A percentile compares a stretch with the other conserved stretches of the same genome.
Conservation (phyloP, 2,113 vertebrate species). For the Peromyscus californicus region DNA sequence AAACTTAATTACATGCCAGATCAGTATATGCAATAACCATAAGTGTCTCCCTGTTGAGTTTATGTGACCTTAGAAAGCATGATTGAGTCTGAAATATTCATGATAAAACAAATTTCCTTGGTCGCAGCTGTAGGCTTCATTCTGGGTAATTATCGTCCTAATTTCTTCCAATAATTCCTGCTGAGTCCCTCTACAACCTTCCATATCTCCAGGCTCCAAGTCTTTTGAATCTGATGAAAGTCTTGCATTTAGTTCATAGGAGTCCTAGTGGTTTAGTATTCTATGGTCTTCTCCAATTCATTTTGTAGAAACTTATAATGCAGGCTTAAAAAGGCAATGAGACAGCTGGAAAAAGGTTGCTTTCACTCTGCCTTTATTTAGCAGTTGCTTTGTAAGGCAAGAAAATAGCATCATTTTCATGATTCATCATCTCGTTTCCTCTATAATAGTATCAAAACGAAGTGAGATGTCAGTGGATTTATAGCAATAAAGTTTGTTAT, state of each 20-base stretch:
- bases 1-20: slow-evolving; percentile 53
- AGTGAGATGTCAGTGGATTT: slow-evolving; percentile 61
- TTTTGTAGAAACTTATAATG: slow-evolving; percentile 66
- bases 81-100: slow-evolving; percentile 49
- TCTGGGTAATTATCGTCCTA: slow-evolving; percentile 48
- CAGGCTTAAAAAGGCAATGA: slow-evolving; percentile 59
- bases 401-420: slow-evolving; percentile 70
- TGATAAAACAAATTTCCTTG: slow-evolving; percentile 41
- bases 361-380: slow-evolving; percentile 72
- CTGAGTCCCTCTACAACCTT: slow-evolving; percentile 39
- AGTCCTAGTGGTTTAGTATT: slow-evolving; percentile 52
- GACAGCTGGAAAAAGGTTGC: slow-evolving; percentile 68
- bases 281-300: neutral
- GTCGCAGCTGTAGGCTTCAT: slow-evolving; percentile 50
- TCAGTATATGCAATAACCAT: slow-evolving; percentile 28
- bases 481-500: slow-evolving; percentile 44
- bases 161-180: slow-evolving; percentile 60
- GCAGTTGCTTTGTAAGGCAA: slow-evolving; percentile 49
- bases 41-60: slow-evolving; percentile 41
- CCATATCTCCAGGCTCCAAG: neutral
- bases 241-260: neutral
- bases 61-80: slow-evolving; percentile 56
- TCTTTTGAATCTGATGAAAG: slow-evolving; percentile 54
- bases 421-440: slow-evolving; percentile 59
- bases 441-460: slow-evolving; percentile 68